Base-by-base conservation (phyloP, 2,888 invertebrate genomes). In the Rhagonycha fulva region DNA sequence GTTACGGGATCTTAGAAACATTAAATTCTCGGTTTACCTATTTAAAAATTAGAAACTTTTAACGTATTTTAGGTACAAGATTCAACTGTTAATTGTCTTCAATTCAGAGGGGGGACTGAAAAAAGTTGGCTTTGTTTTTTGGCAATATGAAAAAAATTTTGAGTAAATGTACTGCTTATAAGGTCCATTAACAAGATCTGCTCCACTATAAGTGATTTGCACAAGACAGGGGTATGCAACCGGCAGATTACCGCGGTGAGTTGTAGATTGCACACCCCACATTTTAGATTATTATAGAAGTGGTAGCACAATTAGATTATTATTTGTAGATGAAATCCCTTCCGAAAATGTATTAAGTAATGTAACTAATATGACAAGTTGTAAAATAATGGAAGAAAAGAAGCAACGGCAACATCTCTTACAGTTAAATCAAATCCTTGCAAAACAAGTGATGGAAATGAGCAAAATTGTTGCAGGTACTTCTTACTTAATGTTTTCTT, bases 401-500 rank as follows among this genome's bases (percentile, higher is more conserved):
- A 91, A 94, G 82, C 96, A 96, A 86, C 91, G 97, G 72, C 96
- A 97, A 83, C 96, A 96, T 87, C 90, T 98, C 83, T 91, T 98
- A 78, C 96, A 96, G 86, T 90, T 98, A 84, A 96, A 96, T 90
- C 97, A 97, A 89, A 94, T 96, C 83, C 90, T 98, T 83, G 98
- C 97, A 78, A 94, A 95, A 87, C 95, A 96, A 90, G 97, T 97
- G 83, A 97, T 96, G 91, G 95, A 96, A 89, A 96, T 96, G 91
- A 97, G 96, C 90, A 96, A 96, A 91, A 95, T 96, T 87, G 96
- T 97, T 83, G 97, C 98, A 89, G 97, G 97, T 97, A 79, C 80
- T 76, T 76, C 80, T 79, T 78, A 66, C 79, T 71, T 76, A 75
- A 61, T 73, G 23, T 62, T 73, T 74, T 69, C 79, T 78, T 78